Conservation (phyloP, 2,113 vertebrate species). For the Sapayoa aenigma region DNA sequence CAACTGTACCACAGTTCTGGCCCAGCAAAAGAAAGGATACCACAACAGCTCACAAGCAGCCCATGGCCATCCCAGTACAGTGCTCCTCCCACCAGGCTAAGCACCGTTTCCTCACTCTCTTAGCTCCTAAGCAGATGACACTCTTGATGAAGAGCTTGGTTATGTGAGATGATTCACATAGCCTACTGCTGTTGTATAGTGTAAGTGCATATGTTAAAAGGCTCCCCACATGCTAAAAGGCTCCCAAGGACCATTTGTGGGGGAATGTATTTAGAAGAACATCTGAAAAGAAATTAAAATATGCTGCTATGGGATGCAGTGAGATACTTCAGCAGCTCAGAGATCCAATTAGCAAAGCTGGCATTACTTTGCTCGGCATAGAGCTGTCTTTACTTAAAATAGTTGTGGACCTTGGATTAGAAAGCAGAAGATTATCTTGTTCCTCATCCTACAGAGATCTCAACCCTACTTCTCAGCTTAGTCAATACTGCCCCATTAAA, state of each 20-base stretch:
- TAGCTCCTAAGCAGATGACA: not conserved
- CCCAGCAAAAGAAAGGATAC: not conserved
- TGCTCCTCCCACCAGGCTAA: not conserved
- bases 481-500: not conserved
- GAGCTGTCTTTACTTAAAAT: not conserved
- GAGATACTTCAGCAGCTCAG: not conserved
- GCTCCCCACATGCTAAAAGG: not conserved
- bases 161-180: not conserved
- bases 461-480: not conserved
- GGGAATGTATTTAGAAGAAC: not conserved
- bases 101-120: not conserved
- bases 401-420: not conserved
- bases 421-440: not conserved
- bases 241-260: not conserved
- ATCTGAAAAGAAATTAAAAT: not conserved
- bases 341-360: not conserved
- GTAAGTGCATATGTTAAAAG: not conserved
- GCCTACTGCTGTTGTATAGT: not conserved
- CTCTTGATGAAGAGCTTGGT: not conserved
- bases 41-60: not conserved
- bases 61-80: not conserved
- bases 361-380: not conserved
- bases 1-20: not conserved
- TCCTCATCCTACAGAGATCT: not conserved
- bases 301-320: not conserved